Base-by-base conservation (phyloP, 2,888 invertebrate genomes). In the Drosophila koepferae region DNA sequence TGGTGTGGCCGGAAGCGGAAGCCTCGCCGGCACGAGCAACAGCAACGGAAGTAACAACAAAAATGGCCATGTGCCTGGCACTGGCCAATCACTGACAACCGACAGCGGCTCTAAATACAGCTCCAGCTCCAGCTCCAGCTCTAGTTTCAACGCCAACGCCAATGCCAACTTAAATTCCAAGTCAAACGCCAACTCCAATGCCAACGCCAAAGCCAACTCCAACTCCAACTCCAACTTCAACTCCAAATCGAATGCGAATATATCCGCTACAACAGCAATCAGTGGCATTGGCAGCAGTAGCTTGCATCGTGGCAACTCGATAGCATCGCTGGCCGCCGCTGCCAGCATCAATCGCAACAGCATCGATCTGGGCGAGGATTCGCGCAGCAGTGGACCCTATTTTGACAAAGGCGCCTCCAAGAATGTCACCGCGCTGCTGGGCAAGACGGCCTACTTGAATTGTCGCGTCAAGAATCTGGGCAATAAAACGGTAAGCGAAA, bases 401-500 rank as follows among this genome's bases (percentile, higher is more conserved):
- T 96, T 97, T 92, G 97, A 97, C 92, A 94, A 95, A 88, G 94
- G 95, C 64, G 95, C 95, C 41, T 96, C 96, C 54, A 96, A 96
- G 93, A 96, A 96, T 92, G 94, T 95, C 76, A 98, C 98, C 36
- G 97, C 97, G 0, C 94, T 98, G 55, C 94, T 97, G 66, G 97
- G 98, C 80, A 97, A 98, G 93, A 98, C 97, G 43, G 97, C 98
- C 56, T 97, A 97, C 92, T 94, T 98, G 82, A 97, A 96, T 92
- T 98, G 98, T 93, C 95, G 97, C 74, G 97, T 98, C 78, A 97
- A 97, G 94, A 97, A 97, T 94, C 94, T 98, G 92, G 97, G 97
- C 81, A 98, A 98, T 94, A 96, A 97, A 94, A 97, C 98, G 94
- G 97, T 98, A 91, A 96, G 96, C 94, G n/a, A 14, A 18, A 18